Evolutionary conservation across 2,113 vertebrate genomes (phyloP).

Genomic region (Sphyrna mokarran): DNA sequence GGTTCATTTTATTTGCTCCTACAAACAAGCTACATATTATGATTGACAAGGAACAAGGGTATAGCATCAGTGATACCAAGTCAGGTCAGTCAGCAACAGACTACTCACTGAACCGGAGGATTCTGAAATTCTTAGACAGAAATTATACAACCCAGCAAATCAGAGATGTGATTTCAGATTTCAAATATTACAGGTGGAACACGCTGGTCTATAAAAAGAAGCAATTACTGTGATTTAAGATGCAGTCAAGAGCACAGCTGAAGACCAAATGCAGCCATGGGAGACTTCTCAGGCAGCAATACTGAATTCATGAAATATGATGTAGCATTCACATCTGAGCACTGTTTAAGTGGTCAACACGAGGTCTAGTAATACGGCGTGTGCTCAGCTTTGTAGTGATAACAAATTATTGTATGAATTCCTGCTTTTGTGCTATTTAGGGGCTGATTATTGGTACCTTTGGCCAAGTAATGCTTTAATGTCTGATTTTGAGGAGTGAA

Average conservation of each 20-base stretch:
- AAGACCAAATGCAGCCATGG: background rate
- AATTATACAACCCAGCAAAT: background rate
- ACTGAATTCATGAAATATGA: background rate
- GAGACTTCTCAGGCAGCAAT: background rate
- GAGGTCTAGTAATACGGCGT: background rate
- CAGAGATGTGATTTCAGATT: background rate
- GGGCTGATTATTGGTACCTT: background rate
- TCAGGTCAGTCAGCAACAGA: background rate
- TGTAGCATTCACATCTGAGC: background rate
- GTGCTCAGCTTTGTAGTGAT: background rate
- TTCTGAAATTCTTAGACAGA: background rate
- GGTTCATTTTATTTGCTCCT: background rate
- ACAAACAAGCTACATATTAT: background rate
- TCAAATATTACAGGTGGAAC: background rate
- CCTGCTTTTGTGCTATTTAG: background rate
- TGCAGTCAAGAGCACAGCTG: background rate
- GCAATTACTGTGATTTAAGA: background rate
- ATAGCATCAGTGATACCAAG: background rate
- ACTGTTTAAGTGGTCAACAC: background rate
- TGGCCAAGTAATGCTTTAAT: background rate
- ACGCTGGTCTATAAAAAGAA: background rate
- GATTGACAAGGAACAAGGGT: background rate
- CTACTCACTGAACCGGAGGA: background rate
- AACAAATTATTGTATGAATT: background rate
- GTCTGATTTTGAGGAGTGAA: background rate